Evolutionary conservation across 2,888 invertebrate genomes (phyloP).

Genomic region (Frankliniella intonsa): DNA sequence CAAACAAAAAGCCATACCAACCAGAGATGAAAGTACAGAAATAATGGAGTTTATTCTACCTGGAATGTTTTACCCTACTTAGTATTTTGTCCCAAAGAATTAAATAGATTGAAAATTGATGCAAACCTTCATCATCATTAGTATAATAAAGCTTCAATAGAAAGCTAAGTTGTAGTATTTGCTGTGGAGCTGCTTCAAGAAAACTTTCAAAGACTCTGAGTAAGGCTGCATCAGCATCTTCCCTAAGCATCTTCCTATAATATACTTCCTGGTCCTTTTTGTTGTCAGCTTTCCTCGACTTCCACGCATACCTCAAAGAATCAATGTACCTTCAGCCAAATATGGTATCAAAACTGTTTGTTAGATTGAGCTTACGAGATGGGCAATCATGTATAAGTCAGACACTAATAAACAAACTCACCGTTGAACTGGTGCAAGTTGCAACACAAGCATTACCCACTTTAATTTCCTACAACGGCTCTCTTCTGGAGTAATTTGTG

Average conservation of each 20-base stretch:
- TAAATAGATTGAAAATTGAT: constrained; percentile 38
- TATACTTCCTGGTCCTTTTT: constrained; percentile 58
- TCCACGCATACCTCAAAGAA: constrained; percentile 56
- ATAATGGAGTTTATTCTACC: constrained; percentile 31
- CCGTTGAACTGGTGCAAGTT: constrained; percentile 68
- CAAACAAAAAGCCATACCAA: constrained; percentile 89
- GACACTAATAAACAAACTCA: constrained; percentile 41
- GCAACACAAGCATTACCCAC: constrained; percentile 59
- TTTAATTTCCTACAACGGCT: constrained; percentile 47
- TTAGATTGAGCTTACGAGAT: background rate
- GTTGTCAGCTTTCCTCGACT: constrained; percentile 61
- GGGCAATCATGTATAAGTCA: background rate
- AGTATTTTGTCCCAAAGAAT: constrained; percentile 39
- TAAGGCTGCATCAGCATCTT: constrained; percentile 74
- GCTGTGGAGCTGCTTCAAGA: constrained; percentile 75
- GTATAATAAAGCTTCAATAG: constrained; percentile 53
- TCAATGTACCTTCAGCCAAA: constrained; percentile 41
- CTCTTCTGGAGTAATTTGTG: constrained; percentile 51
- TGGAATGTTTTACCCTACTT: constrained; percentile 34
- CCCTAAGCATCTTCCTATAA: constrained; percentile 69
- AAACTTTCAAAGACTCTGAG: constrained; percentile 75
- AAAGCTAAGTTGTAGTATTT: constrained; percentile 68
- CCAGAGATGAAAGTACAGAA: constrained; percentile 72
- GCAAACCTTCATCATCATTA: constrained; percentile 47
- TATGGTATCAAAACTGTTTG: constrained; percentile 49